Conservation (phyloP, 2,797 vertebrate genomes). For the Galagoides demidoff region DNA sequence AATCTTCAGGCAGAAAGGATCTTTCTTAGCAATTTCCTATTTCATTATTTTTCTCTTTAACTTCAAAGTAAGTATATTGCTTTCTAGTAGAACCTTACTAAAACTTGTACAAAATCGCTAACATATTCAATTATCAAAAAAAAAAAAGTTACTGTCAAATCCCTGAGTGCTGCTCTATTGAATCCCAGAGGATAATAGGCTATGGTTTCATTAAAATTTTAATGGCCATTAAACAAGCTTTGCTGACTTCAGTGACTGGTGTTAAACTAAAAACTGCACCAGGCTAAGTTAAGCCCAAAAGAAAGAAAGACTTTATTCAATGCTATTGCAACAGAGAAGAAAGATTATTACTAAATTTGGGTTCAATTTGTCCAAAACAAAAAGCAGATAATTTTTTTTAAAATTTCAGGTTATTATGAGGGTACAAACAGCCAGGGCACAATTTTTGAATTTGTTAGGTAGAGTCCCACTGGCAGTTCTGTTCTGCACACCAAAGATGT, state of each 20-base stretch:
- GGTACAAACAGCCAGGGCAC: too few relatives aligned
- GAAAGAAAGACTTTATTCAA: neutral
- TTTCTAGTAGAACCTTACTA: neutral
- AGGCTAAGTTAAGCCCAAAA: neutral
- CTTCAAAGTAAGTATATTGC: constrained; percentile 23
- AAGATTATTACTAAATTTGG: neutral
- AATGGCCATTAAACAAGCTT: constrained; percentile 15
- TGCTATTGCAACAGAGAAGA: neutral
- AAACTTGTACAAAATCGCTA: constrained; percentile 24
- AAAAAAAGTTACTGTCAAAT: neutral
- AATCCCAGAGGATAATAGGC: neutral
- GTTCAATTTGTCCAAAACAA: neutral
- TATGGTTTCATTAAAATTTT: constrained; percentile 19
- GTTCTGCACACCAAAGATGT: too few relatives aligned
- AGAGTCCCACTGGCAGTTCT: too few relatives aligned
- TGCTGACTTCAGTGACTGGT: neutral
- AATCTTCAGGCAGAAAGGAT: neutral
- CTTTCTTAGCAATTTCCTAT: constrained; percentile 9
- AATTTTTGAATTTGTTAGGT: too few relatives aligned
- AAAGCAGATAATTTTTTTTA: neutral
- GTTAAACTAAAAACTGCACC: neutral
- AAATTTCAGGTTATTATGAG: too few relatives aligned
- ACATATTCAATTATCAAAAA: constrained; percentile 25
- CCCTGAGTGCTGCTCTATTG: neutral
- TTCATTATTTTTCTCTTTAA: constrained; percentile 36